Conservation (phyloP, 2,888 invertebrate species). For the Oligia latruncula region DNA sequence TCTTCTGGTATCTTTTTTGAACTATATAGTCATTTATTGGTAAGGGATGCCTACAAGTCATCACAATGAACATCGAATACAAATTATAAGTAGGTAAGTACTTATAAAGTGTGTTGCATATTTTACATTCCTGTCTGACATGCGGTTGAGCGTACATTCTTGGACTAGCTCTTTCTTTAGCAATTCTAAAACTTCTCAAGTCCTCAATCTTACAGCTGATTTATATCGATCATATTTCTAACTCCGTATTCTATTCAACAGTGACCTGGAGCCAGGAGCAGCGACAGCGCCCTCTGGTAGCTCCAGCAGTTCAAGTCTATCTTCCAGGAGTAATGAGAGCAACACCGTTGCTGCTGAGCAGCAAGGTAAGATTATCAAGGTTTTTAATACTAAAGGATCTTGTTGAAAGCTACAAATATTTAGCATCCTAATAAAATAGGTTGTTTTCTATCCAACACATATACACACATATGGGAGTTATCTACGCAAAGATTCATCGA, state of each 20-base stretch:
- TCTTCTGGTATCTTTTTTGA: neutral
- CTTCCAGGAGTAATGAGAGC: conserved; percentile 88
- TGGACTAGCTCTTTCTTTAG: neutral
- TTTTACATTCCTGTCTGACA: neutral
- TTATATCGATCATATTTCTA: neutral
- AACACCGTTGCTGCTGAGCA: conserved; percentile 86
- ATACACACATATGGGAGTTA: too few relatives aligned
- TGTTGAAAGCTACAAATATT: neutral
- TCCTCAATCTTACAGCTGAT: neutral
- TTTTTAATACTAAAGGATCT: neutral
- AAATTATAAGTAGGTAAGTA: neutral
- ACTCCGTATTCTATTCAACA: conserved; percentile 57
- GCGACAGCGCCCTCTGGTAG: conserved; percentile 87
- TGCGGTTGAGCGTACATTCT: neutral
- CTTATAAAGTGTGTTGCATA: neutral
- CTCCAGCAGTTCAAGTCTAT: conserved; percentile 88
- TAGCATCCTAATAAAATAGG: neutral
- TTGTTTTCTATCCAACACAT: neutral
- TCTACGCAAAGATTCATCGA: too few relatives aligned
- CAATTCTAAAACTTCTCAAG: too few relatives aligned
- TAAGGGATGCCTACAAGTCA: neutral
- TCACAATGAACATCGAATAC: neutral
- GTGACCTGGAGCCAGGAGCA: conserved; percentile 87
- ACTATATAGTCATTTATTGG: neutral
- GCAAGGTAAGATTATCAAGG: conserved; percentile 75